Conservation (phyloP, 2,797 vertebrate species). For the Oophaga sylvatica region DNA sequence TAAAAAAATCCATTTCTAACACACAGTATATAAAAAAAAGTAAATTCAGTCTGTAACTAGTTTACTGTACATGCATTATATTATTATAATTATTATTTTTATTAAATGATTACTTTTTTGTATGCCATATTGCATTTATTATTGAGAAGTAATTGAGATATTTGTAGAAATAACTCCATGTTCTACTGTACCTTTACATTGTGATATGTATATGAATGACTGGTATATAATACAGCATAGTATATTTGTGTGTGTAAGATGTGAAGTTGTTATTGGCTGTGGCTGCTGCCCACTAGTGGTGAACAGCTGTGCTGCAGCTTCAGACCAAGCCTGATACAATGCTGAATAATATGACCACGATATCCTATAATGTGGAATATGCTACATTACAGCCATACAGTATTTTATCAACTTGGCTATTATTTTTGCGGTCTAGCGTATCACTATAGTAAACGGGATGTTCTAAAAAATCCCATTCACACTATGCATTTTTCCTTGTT, state of each 20-base stretch:
- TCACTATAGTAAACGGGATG: neutral
- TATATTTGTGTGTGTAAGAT: neutral
- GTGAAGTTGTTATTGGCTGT: neutral
- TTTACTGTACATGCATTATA: neutral
- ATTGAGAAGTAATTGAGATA: neutral
- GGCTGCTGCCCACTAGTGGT: conserved; percentile 55
- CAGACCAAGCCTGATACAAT: neutral
- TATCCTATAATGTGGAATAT: neutral
- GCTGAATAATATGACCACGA: neutral
- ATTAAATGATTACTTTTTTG: neutral
- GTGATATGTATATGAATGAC: neutral
- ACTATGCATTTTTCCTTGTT: no score
- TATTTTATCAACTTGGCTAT: neutral
- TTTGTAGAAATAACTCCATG: neutral
- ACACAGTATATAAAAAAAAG: neutral
- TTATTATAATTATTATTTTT: neutral
- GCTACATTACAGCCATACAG: neutral
- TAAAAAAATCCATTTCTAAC: neutral
- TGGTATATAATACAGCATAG: neutral
- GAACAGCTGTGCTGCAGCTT: neutral
- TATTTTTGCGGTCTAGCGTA: no score
- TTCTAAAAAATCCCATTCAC: neutral
- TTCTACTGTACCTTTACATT: neutral
- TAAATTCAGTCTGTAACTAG: neutral
- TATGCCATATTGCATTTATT: neutral